A percentile compares a stretch with the other conserved stretches of the same genome.
Evolutionary conservation across 2,113 vertebrate genomes (phyloP).

Genomic region (Leiothrix lutea): DNA sequence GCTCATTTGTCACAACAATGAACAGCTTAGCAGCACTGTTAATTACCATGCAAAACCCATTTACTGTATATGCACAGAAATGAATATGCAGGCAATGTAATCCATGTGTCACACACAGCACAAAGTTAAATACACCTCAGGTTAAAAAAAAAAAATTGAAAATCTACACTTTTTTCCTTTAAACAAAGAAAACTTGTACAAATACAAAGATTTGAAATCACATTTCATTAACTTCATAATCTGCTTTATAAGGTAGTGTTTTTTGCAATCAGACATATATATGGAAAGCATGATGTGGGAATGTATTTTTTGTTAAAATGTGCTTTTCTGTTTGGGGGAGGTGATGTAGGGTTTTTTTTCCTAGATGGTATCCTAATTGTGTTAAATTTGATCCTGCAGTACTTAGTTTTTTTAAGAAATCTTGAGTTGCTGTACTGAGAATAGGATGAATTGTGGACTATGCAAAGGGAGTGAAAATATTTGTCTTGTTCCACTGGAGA

Average conservation of each 20-base stretch:
- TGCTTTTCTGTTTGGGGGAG: not conserved
- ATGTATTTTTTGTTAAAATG: not conserved
- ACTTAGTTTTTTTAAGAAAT: not conserved
- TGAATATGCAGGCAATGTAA: not conserved
- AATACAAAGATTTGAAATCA: not conserved
- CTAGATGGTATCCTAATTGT: not conserved
- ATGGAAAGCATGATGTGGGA: not conserved
- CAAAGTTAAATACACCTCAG: not conserved
- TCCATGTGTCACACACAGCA: not conserved
- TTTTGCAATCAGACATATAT: not conserved
- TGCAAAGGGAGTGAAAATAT: not conserved
- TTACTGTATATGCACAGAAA: not conserved
- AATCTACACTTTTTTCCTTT: not conserved
- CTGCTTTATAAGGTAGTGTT: not conserved
- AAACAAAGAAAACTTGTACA: not conserved
- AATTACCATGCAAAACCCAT: not conserved
- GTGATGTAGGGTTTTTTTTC: not conserved
- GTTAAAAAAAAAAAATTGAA: not conserved
- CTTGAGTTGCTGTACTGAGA: not conserved
- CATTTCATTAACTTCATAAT: not conserved
- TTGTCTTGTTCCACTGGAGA: slow-evolving; percentile 3
- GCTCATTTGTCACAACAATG: not conserved
- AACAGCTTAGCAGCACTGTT: not conserved
- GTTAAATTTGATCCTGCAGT: not conserved
- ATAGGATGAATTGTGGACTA: not conserved